Base-by-base conservation (phyloP, 2,113 vertebrate species). In the Platysternon megacephalum region DNA sequence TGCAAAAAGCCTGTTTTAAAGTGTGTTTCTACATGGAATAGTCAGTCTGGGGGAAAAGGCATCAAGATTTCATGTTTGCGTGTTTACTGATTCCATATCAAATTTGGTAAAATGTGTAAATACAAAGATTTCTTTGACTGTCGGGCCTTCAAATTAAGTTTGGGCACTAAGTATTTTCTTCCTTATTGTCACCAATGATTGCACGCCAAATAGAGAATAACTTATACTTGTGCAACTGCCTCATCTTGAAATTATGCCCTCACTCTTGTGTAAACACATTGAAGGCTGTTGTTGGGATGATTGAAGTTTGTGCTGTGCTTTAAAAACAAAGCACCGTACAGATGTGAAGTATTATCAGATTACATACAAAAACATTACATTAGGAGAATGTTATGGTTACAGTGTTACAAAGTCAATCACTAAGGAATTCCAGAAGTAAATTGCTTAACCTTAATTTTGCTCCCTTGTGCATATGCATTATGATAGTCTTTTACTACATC, bases 51-150 rank as follows among this genome's bases (percentile, higher is more conserved):
- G 83, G 79, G 82, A 92, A 8, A 58, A 96, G 35, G 21, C 82
- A 26, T 88, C 82, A 68, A 53, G 44, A 74, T 88, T 46, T 46
- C 87, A 88, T 53, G 68, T 21, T 88, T 87, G 3, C 55, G 0
- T 8, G 17, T 51, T 94, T 2, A 0, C 48, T 51, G 29, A 55
- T 24, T 91, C 91, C 0, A 0, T 61, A 28, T 13, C 13, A 61
- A 2, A 8, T 72, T n/a, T 56, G 35, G 39, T 55, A n/a, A 94
- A 96, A 85, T 22, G 8, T n/a, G 48, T 90, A 52, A 87, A 90
- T 93, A 58, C 84, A 94, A 78, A 39, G 87, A 19, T 72, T 17
- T 65, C 32, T 94, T 95, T 88, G 81, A 51, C 79, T 86, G 79
- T 35, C 65, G 88, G 80, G 74, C 91, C 56, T 74, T 51, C 88